Evolutionary conservation across 35 echinoderm and acorn worm genomes (phyloP).

Genomic region (Anneissia japonica): DNA sequence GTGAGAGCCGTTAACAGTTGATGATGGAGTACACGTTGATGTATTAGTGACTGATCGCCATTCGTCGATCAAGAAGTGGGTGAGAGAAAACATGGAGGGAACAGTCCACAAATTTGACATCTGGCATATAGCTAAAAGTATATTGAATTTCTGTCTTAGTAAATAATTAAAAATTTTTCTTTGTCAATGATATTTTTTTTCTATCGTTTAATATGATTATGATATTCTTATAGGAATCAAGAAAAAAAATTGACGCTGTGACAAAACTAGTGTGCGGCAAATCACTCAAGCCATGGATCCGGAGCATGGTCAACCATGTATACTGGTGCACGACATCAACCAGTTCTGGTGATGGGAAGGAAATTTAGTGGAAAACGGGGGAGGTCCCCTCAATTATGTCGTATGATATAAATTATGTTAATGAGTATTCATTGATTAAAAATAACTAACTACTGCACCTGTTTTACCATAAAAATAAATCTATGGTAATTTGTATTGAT

Average conservation of each 20-base stretch:
- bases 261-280: background rate
- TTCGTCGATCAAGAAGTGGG: slow-evolving; percentile 16
- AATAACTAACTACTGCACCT: too few relatives aligned
- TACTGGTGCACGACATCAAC: slow-evolving; percentile 25
- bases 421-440: too few relatives aligned
- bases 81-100: background rate
- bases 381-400: too few relatives aligned
- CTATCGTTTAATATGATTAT: background rate
- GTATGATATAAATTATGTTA: too few relatives aligned
- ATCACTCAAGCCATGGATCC: background rate
- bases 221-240: background rate
- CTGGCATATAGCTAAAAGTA: slow-evolving; percentile 44
- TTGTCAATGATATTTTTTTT: too few relatives aligned
- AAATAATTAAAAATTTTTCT: background rate
- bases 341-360: background rate
- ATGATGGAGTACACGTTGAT: background rate
- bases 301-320: slow-evolving; percentile 12
- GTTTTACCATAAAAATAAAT: too few relatives aligned
- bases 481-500: too few relatives aligned
- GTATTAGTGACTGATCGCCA: slow-evolving; percentile 27
- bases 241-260: background rate
- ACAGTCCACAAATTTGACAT: slow-evolving; percentile 32
- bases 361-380: too few relatives aligned
- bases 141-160: background rate
- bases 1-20: background rate